Evolutionary conservation across 2,113 vertebrate species (phyloP), one percentile per base, ranked within the genome.

Genomic region (Zapornia atra): DNA sequence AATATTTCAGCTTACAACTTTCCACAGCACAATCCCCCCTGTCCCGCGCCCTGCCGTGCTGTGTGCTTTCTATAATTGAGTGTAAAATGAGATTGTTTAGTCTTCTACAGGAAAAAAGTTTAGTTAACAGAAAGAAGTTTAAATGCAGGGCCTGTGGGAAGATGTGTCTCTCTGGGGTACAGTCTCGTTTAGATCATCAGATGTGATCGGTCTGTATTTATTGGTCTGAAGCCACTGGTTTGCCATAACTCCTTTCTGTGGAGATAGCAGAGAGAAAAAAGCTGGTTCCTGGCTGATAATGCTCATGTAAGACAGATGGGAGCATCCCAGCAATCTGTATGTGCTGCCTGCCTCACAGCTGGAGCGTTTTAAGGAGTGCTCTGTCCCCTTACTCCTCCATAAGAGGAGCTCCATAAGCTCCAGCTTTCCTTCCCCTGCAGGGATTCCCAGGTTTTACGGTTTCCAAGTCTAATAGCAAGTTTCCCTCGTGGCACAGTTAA

Each of bases 81-180:
- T 94, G 96, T 96, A 95, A 96, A 93, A 91, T 81, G 92, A 95
- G 80, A 96, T 86, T 95, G 91, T 94, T 95, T 95, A 95, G 94
- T 96, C 90, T 96, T 66, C 73, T 82, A 61, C 69, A 72, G 56
- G 57, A 93, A 48, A 48, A 65, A 92, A 84, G 73, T 86, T 84
- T 53, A 90, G 65, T 81, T 65, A 84, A 86, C 28, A 75, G 77
- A 50, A 84, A 71, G 38, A 79, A 61, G 44, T 92, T 90, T 53
- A 50, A 86, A 92, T 68, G 57, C 18, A 19, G 7, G 0, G 5
- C 68, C 94, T 76, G n/a, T 42, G 76, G 88, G 65, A 92, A 56
- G 76, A 75, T 82, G 56, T 0, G 0, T 64, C 36, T 82, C 18
- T 88, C 51, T 71, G 28, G n/a, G 69, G 57, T 65, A 24, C 1